Evolutionary conservation across 1,140 invertebrate species (phyloP).

Genomic region (Sarcophaga peregrina): DNA sequence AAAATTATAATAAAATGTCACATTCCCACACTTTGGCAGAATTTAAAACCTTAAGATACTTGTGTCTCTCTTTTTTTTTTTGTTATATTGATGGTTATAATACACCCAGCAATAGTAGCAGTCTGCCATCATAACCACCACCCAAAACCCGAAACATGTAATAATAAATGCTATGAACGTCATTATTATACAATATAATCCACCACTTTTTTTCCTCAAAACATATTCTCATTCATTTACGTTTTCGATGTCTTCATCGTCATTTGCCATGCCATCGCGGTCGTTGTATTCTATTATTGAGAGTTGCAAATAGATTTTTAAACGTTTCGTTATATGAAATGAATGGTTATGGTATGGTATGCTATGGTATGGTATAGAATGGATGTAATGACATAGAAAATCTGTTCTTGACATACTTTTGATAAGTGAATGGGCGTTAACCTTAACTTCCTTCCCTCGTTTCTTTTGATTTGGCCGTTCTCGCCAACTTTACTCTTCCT

Average conservation of each 20-base stretch:
- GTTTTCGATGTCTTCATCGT: neutral
- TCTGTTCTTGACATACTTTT: slow-evolving; percentile 42
- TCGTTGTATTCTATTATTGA: too few relatives aligned
- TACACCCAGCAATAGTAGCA: neutral
- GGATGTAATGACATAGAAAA: slow-evolving; percentile 38
- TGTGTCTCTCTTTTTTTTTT: neutral
- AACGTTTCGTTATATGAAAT: too few relatives aligned
- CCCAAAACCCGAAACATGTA: neutral
- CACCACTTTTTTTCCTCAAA: neutral
- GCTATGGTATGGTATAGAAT: neutral
- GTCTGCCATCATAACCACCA: neutral
- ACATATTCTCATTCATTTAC: neutral
- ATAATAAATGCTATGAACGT: neutral
- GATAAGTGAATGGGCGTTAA: slow-evolving; percentile 41
- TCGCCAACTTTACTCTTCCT: neutral
- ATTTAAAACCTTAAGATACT: neutral
- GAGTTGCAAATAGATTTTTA: too few relatives aligned
- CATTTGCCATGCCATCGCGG: neutral
- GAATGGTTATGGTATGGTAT: neutral
- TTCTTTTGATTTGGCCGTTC: neutral
- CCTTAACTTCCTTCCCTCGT: slow-evolving; percentile 21
- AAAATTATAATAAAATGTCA: neutral
- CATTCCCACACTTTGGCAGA: neutral
- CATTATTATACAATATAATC: slow-evolving; percentile 12
- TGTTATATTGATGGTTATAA: too few relatives aligned